These are phyloP conservation scores for Poeciliopsis turrubarensis DNA, from an alignment of 2,113 vertebrate genomes.

Conservation along the genomic window DNA sequence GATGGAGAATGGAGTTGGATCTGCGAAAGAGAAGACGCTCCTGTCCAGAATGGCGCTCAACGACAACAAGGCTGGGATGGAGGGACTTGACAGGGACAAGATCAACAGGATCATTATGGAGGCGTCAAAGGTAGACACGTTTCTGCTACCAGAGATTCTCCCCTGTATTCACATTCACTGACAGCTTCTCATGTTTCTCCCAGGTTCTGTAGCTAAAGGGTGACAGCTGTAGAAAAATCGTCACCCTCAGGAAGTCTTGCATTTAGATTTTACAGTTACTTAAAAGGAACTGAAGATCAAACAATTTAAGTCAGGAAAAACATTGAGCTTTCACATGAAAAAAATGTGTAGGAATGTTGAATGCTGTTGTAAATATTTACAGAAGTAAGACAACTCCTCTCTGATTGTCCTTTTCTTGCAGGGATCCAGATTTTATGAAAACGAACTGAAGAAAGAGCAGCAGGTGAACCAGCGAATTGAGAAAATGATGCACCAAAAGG, in stretches of 20 bases:
- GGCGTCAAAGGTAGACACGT: conserved; percentile 86
- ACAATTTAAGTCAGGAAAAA: background rate
- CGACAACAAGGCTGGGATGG: conserved; percentile 99
- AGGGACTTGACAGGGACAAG: conserved; percentile 95
- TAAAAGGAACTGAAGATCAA: background rate
- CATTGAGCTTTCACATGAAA: background rate
- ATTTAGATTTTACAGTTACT: background rate
- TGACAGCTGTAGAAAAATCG: no score
- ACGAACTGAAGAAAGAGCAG: conserved; percentile 92
- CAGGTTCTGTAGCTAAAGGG: background rate
- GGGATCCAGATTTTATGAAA: conserved; percentile 97
- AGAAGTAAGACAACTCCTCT: conserved; percentile 17
- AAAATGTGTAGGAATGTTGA: background rate
- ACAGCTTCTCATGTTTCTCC: background rate
- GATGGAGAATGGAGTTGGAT: conserved; percentile 59
- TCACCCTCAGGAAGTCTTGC: background rate
- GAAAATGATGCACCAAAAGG: conserved; percentile 90
- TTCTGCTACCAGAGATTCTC: background rate
- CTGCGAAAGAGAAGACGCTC: conserved; percentile 73
- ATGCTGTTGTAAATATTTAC: background rate
- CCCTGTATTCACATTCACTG: background rate
- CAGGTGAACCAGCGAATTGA: conserved; percentile 95
- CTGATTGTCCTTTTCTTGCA: conserved; percentile 61
- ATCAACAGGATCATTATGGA: conserved; percentile 99
- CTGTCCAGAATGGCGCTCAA: conserved; percentile 94